Base-by-base conservation (phyloP, 2,888 invertebrate species). In the Ypsolopha scabrella region DNA sequence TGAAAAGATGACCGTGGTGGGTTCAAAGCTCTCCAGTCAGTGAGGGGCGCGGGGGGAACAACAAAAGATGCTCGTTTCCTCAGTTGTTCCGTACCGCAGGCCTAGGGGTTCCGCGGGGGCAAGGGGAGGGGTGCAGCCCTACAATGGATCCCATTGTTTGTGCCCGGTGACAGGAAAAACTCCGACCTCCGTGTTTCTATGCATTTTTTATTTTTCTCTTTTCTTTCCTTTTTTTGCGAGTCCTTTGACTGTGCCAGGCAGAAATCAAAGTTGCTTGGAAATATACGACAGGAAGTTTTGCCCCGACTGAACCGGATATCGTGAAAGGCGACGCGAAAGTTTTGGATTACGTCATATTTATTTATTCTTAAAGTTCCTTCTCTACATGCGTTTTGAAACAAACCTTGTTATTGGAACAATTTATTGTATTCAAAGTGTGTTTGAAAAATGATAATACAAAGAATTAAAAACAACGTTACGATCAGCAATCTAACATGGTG, bases 1-100 rank as follows among this genome's bases (percentile, higher is more conserved):
- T 80, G 77, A 81, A 80, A 80, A 81, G 79, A 80, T 83, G 82
- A 81, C 82, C 82, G 76, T 64, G 72, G 76, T 64, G 72, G 68
- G 81, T 79, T 82, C 79, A 82, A 76, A 83, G 80, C 72, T 70
- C 78, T 68, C 74, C 72, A 68, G 77, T 75, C 72, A 74, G 72
- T 6, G 34, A 7, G 70, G 75, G 68, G 66, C 55, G 67, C 64
- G 70, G 72, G 72, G 71, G 61, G 74, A 67, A 71, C 72, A 80
- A 85, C 85, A 85, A 85, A 86, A 86, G 85, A 80, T 78, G 83
- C 80, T 85, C 85, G 83, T 85, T 85, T 83, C 83, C 85, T 79
- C 70, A 59, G 64, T 69, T 64, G 72, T 65, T 67, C 71, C 62
- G 67, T 60, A 63, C 64, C 60, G 63, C 67, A 70, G 60, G 58